Percentiles rank a stretch among this genome's conserved stretches.
phyloP scores from a whole-genome alignment of 1,140 invertebrate genomes.

The Camponotus vicinus region DNA sequence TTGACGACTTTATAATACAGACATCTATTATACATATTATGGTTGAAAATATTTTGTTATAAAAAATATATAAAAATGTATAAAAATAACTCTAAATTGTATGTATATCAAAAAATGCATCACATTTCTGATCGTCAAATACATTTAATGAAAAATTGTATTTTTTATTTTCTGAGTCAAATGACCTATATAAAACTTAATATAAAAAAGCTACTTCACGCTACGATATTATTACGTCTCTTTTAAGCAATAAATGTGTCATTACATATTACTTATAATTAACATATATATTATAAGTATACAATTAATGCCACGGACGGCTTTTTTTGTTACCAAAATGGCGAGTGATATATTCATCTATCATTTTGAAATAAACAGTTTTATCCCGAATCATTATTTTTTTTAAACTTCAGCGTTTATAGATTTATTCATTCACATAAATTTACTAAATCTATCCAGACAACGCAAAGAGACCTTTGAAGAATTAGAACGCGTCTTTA shows the following conservation, averaged over 20 bases:
- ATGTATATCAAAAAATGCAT: conserved; percentile 13
- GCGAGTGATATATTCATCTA: conserved; percentile 28
- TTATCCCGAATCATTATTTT: background rate
- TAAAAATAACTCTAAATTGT: conserved; percentile 53
- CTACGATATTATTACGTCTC: background rate
- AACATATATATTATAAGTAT: background rate
- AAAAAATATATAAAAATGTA: conserved; percentile 26
- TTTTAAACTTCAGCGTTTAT: background rate
- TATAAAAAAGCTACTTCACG: background rate
- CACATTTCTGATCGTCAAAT: conserved; percentile 13
- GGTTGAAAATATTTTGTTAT: background rate
- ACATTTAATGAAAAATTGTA: background rate
- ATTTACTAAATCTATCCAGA: background rate
- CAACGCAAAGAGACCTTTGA: background rate
- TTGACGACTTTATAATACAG: too few relatives aligned
- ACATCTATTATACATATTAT: background rate
- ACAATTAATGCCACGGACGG: conserved; percentile 42
- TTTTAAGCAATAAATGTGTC: background rate
- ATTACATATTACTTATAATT: background rate
- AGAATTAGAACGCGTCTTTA: background rate
- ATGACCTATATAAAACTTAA: too few relatives aligned
- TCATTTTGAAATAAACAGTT: background rate
- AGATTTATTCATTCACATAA: too few relatives aligned
- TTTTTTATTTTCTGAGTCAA: background rate
- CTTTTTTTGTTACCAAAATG: conserved; percentile 13